phyloP scores from a whole-genome alignment of 2,888 invertebrate genomes.

The Himalopsyche kuldschensis region DNA sequence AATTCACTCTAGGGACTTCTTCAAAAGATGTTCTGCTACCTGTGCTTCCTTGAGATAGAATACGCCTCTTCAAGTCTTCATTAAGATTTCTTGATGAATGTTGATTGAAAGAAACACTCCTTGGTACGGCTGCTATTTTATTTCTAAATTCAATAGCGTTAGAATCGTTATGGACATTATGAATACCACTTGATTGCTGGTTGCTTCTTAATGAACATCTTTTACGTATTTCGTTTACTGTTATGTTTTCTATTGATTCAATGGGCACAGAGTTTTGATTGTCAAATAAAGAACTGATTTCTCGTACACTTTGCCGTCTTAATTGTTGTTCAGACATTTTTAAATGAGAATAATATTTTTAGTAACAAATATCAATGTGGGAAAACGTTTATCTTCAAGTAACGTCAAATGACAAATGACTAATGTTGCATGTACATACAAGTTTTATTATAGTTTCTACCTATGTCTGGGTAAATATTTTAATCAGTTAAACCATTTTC shows the following conservation, averaged over 20 bases:
- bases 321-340: neutral
- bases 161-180: neutral
- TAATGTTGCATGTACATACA: neutral
- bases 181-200: neutral
- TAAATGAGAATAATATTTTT: neutral
- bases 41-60: neutral
- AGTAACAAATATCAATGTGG: neutral
- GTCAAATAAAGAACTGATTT: neutral
- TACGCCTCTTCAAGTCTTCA: neutral
- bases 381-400: neutral
- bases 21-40: neutral
- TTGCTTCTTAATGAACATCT: neutral
- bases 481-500: neutral
- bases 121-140: neutral
- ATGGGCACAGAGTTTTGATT: neutral
- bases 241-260: neutral
- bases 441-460: neutral
- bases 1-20: neutral
- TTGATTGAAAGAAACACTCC: neutral
- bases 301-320: neutral
- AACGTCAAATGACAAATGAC: neutral
- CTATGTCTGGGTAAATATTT: neutral
- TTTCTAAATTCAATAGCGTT: neutral
- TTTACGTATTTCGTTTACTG: neutral
- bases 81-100: neutral